These are phyloP conservation scores for Chaenodraco wilsoni DNA, from an alignment of 2,797 vertebrate genomes.

Conservation along the genomic window DNA sequence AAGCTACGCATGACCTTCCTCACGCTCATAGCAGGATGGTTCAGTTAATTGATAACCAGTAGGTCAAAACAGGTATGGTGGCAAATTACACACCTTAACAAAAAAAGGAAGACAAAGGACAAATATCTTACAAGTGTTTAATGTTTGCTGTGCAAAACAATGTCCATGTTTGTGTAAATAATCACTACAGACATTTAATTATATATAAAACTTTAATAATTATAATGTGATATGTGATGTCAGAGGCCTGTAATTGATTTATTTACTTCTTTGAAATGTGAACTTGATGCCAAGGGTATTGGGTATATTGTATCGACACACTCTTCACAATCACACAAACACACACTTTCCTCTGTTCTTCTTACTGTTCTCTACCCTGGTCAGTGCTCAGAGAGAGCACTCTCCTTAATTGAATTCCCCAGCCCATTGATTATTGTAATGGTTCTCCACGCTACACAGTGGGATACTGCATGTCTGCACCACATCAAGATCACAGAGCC, in stretches of 20 bases:
- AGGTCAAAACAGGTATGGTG: conserved; percentile 36
- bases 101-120: neutral
- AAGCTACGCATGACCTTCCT: neutral
- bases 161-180: conserved; percentile 8
- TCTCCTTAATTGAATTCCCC: conserved; percentile 81
- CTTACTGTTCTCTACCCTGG: conserved; percentile 32
- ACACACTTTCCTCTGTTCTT: conserved; percentile 16
- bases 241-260: conserved; percentile 4
- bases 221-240: neutral
- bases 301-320: conserved; percentile 22
- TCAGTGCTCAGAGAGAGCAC: conserved; percentile 66
- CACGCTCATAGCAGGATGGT: neutral
- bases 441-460: conserved; percentile 58
- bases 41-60: conserved; percentile 14
- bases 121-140: conserved; percentile 37
- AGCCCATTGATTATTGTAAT: conserved; percentile 80
- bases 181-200: neutral
- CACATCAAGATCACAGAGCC: conserved; percentile 59
- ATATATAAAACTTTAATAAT: neutral
- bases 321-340: conserved; percentile 26
- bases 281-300: neutral
- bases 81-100: conserved; percentile 23
- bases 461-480: conserved; percentile 22
- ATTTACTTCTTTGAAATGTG: conserved; percentile 10
- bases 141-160: neutral